Evolutionary conservation across 2,888 invertebrate species (phyloP).

Genomic region (Lordiphosa andalusiaca): DNA sequence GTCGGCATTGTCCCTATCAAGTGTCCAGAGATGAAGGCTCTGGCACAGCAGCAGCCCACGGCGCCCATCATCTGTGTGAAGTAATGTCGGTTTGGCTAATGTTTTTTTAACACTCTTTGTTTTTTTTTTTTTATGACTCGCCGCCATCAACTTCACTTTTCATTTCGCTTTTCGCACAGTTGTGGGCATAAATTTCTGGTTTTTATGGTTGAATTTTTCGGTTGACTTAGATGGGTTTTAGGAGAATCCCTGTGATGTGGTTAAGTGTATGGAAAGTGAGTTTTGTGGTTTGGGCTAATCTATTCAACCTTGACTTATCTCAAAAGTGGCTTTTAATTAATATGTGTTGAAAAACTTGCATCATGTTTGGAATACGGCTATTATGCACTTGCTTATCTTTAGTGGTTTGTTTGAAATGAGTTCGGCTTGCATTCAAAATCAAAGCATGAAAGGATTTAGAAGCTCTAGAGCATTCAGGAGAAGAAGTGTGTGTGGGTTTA

Average conservation of each 20-base stretch:
- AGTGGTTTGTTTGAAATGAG: no score
- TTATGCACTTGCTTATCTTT: no score
- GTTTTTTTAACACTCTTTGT: constrained; percentile 6
- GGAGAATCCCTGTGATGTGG: constrained; percentile 1
- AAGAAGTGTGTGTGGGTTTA: no score
- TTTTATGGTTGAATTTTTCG: constrained; percentile 46
- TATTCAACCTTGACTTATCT: no score
- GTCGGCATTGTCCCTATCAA: constrained; percentile 55
- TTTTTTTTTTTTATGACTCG: constrained; percentile 35
- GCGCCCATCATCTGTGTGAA: constrained; percentile 59
- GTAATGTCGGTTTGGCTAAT: constrained; percentile 53
- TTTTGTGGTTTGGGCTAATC: constrained; percentile 33
- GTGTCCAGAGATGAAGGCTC: constrained; percentile 37
- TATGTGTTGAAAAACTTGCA: no score
- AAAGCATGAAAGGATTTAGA: no score
- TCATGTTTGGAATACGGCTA: no score
- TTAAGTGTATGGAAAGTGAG: constrained; percentile 38
- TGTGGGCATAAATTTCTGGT: constrained; percentile 53
- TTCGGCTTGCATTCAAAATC: no score
- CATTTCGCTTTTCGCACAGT: constrained; percentile 54
- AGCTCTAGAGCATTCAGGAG: no score
- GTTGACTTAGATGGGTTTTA: constrained; percentile 8
- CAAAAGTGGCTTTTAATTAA: background rate
- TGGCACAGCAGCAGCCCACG: constrained; percentile 30
- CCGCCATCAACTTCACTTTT: constrained; percentile 49